Percentiles rank a stretch among this genome's conserved stretches.
phyloP scores from a whole-genome alignment of 2,888 invertebrate species.

The Cantharis rustica region DNA sequence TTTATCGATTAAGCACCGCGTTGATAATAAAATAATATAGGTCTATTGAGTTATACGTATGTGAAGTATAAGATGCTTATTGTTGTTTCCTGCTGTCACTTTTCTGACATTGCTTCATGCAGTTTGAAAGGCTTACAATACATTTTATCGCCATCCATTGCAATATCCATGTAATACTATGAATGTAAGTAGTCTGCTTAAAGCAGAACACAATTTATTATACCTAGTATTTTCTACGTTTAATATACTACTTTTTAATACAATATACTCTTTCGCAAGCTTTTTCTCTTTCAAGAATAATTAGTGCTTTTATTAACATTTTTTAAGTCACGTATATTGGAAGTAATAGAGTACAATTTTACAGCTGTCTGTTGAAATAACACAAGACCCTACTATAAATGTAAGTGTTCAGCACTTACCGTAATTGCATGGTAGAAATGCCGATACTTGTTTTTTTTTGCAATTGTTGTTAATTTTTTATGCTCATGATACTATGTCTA shows the following conservation, averaged over 20 bases:
- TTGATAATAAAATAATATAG: neutral
- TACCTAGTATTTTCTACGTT: too few relatives aligned
- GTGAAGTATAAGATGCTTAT: neutral
- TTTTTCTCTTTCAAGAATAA: neutral
- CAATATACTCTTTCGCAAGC: too few relatives aligned
- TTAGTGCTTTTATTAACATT: neutral
- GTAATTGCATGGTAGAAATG: constrained; percentile 15
- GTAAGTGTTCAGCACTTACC: constrained; percentile 16
- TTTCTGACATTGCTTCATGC: neutral
- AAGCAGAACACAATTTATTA: neutral
- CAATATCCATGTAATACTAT: neutral
- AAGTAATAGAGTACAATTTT: neutral
- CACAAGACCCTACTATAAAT: constrained; percentile 11
- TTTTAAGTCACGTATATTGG: neutral
- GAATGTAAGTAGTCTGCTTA: neutral
- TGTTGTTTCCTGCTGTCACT: constrained; percentile 7
- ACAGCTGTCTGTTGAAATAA: constrained; percentile 1
- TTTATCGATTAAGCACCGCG: neutral
- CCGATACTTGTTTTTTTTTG: neutral
- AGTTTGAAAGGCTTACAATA: neutral
- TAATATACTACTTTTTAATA: too few relatives aligned
- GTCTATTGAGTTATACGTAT: neutral
- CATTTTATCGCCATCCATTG: neutral
- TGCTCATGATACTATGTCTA: neutral
- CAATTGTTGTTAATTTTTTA: neutral